Conservation (phyloP, 1,140 invertebrate species). For the Saccostrea echinata region DNA sequence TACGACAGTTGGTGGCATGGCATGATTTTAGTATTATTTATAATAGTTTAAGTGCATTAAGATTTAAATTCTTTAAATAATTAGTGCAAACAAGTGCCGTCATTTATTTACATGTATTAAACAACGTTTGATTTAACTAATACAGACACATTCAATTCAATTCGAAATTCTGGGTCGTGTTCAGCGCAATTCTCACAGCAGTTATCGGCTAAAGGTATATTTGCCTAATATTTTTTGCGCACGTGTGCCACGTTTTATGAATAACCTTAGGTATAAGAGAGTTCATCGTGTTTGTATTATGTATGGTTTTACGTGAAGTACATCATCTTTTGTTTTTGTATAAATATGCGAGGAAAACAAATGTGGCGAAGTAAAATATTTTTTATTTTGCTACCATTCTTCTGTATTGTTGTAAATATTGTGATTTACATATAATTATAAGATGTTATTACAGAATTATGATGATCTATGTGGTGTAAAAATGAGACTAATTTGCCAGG, state of each 20-base stretch:
- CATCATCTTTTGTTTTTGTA: too few species aligned
- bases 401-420: too few species aligned
- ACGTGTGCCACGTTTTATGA: neutral
- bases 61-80: neutral
- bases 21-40: neutral
- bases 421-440: too few species aligned
- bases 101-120: neutral
- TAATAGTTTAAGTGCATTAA: neutral
- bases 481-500: too few species aligned
- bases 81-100: neutral
- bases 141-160: neutral
- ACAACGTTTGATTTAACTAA: neutral
- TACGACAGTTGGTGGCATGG: neutral
- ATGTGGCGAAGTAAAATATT: too few species aligned
- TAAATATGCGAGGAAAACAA: too few species aligned
- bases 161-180: neutral
- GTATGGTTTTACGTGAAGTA: too few species aligned
- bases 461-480: too few species aligned
- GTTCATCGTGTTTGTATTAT: too few species aligned
- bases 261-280: neutral
- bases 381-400: too few species aligned
- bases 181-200: neutral
- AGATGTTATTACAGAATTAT: too few species aligned
- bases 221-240: neutral
- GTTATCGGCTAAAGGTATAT: neutral